These are phyloP conservation scores for Archaeoteleia sp. DNA, from an alignment of 2,888 invertebrate species.

Conservation along the genomic window DNA sequence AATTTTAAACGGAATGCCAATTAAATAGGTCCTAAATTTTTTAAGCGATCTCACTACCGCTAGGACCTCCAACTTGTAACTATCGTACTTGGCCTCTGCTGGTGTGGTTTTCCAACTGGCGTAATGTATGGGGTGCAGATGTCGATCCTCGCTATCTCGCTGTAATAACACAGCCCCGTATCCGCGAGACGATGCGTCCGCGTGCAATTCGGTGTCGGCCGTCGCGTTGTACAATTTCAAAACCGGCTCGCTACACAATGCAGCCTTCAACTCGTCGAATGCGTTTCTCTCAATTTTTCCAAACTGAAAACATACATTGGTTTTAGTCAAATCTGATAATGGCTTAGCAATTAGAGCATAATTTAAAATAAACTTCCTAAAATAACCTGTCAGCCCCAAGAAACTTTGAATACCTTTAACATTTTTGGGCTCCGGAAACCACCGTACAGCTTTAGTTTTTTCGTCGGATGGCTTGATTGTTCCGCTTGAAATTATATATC, in stretches of 20 bases:
- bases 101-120: slow-evolving; percentile 15
- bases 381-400: slow-evolving; percentile 32
- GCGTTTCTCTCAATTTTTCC: not conserved
- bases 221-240: slow-evolving; percentile 15
- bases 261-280: slow-evolving; percentile 16
- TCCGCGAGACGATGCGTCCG: slow-evolving; percentile 25
- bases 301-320: slow-evolving; percentile 19
- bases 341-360: slow-evolving; percentile 25
- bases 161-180: slow-evolving; percentile 34
- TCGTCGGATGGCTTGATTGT: slow-evolving; percentile 28
- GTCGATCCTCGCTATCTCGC: not conserved
- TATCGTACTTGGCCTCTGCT: slow-evolving; percentile 19
- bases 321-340: slow-evolving; percentile 24
- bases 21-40: slow-evolving; percentile 27
- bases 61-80: slow-evolving; percentile 33
- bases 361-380: slow-evolving; percentile 26
- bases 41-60: slow-evolving; percentile 20
- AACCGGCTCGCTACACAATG: slow-evolving; percentile 16
- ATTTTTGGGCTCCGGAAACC: slow-evolving; percentile 33
- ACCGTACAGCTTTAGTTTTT: slow-evolving; percentile 29
- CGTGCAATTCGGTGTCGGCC: slow-evolving; percentile 38
- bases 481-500: slow-evolving; percentile 20
- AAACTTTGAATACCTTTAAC: slow-evolving; percentile 21
- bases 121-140: slow-evolving; percentile 15
- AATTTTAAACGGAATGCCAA: slow-evolving; percentile 6